Percentiles rank a stretch among this genome's conserved stretches.
Evolutionary conservation across 1,140 invertebrate genomes (phyloP).

Genomic region (Gonioctena quinquepunctata): DNA sequence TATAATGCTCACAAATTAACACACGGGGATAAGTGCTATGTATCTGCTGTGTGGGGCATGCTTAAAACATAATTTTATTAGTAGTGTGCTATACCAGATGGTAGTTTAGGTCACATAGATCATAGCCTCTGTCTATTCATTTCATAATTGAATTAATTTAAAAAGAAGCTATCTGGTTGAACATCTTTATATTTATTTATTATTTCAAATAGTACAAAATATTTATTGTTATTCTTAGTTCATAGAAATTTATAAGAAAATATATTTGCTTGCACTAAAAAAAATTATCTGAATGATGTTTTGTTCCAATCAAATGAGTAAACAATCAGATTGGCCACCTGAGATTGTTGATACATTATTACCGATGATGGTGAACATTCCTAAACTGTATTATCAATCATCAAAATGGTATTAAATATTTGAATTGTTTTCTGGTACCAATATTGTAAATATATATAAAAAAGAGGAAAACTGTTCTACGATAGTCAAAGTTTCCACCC

Average conservation of each 20-base stretch:
- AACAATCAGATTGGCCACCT: too few relatives aligned
- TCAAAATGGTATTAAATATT: not conserved
- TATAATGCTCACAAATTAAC: slow-evolving; percentile 64
- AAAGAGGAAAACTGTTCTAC: too few relatives aligned
- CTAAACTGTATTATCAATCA: not conserved
- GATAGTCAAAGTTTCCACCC: too few relatives aligned
- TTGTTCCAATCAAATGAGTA: not conserved
- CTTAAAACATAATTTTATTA: not conserved
- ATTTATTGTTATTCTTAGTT: not conserved
- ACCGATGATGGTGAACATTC: too few relatives aligned
- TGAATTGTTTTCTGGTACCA: too few relatives aligned
- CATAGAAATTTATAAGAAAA: not conserved
- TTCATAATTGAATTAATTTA: not conserved
- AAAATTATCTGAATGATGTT: not conserved
- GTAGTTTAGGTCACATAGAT: not conserved
- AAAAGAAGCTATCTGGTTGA: not conserved
- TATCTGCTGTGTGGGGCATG: slow-evolving; percentile 10
- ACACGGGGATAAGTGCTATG: slow-evolving; percentile 27
- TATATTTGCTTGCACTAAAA: not conserved
- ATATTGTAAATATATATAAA: too few relatives aligned
- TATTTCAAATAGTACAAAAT: not conserved
- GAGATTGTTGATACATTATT: too few relatives aligned
- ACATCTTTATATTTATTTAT: not conserved
- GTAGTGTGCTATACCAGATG: not conserved
- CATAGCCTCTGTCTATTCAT: not conserved